Percentiles rank a stretch among this genome's conserved stretches.
phyloP scores from a whole-genome alignment of 2,113 vertebrate species.

The Lipophrys pholis region DNA sequence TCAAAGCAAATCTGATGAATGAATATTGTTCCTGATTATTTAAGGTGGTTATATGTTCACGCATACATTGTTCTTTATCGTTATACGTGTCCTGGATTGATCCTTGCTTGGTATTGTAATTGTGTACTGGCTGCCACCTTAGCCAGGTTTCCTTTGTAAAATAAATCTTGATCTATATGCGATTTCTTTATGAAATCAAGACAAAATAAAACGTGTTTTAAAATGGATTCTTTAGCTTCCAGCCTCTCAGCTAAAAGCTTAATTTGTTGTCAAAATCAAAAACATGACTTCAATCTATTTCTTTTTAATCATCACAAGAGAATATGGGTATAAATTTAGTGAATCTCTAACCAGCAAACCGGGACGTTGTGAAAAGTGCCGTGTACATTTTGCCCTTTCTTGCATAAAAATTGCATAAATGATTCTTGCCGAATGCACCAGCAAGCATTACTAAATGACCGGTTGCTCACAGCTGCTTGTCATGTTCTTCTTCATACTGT shows the following conservation, averaged over 20 bases:
- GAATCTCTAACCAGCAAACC: background rate
- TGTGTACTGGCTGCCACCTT: background rate
- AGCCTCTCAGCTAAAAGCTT: background rate
- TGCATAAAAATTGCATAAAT: slow-evolving; percentile 7
- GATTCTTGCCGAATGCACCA: background rate
- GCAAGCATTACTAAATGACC: background rate
- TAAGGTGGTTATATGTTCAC: no score
- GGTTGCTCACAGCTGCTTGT: background rate
- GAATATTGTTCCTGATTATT: no score
- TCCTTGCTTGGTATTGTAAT: no score
- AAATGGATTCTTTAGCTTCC: background rate
- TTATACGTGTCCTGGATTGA: no score
- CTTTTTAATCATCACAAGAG: slow-evolving; percentile 1
- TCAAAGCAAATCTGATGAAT: no score
- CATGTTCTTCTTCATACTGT: no score
- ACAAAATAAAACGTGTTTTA: background rate
- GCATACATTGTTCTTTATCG: no score
- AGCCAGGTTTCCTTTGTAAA: no score
- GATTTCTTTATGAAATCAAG: no score
- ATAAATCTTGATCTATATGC: no score
- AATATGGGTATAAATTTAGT: background rate
- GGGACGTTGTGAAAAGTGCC: slow-evolving; percentile 10
- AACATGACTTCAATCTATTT: background rate
- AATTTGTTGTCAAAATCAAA: no score
- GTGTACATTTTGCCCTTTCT: background rate